A percentile compares a stretch with the other conserved stretches of the same genome.
Conservation (phyloP, 1,140 invertebrate species). For the Brevipalpus yothersi region DNA sequence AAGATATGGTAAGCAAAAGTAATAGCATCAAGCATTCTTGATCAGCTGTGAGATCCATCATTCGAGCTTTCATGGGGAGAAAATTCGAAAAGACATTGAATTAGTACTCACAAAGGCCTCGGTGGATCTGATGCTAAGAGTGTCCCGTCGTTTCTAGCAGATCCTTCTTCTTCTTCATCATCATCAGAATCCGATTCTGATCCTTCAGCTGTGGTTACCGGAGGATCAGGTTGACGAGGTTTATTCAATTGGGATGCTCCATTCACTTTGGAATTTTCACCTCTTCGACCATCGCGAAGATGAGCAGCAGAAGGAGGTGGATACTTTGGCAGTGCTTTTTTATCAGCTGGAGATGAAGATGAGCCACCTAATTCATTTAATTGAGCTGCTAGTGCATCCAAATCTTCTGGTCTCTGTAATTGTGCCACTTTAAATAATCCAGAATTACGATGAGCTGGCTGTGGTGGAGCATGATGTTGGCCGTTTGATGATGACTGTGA, state of each 20-base stretch:
- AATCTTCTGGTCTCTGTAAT: slow-evolving; percentile 26
- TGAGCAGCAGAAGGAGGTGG: neutral
- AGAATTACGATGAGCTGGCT: slow-evolving; percentile 10
- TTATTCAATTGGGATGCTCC: neutral
- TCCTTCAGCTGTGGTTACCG: slow-evolving; percentile 1
- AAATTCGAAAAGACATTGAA: neutral
- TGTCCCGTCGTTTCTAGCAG: slow-evolving; percentile 61
- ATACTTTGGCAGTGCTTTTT: slow-evolving; percentile 5
- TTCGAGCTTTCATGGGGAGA: neutral
- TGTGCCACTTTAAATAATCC: slow-evolving; percentile 13
- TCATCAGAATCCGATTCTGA: slow-evolving; percentile 22
- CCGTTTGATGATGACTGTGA: slow-evolving; percentile 7
- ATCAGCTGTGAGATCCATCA: no score
- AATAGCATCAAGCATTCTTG: no score
- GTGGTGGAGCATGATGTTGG: slow-evolving; percentile 5
- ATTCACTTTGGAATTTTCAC: slow-evolving; percentile 3
- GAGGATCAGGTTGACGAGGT: slow-evolving; percentile 1
- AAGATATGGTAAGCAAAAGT: no score
- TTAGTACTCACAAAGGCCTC: slow-evolving; percentile 59
- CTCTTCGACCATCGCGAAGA: neutral
- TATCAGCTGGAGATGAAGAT: neutral
- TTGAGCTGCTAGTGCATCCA: slow-evolving; percentile 74
- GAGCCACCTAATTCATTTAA: slow-evolving; percentile 48
- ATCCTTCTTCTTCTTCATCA: slow-evolving; percentile 26
- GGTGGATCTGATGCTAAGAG: slow-evolving; percentile 82